Conservation (phyloP, 2,888 invertebrate genomes). For the Lacanobia wlatinum region DNA sequence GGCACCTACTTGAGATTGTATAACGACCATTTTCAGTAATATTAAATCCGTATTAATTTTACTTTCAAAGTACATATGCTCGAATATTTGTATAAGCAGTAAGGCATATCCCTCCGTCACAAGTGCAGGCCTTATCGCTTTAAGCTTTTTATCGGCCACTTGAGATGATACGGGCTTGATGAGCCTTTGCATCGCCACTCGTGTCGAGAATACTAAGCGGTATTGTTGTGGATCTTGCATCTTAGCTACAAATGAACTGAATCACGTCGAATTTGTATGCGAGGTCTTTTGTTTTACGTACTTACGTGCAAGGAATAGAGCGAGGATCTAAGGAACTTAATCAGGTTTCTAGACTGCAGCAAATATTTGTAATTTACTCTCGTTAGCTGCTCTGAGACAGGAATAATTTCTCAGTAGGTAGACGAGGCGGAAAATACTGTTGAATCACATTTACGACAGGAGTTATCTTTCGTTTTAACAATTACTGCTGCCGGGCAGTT, state of each 20-base stretch:
- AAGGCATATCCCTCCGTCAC: not conserved
- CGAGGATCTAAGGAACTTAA: conserved; percentile 15
- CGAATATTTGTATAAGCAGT: conserved; percentile 4
- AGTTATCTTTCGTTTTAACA: conserved; percentile 32
- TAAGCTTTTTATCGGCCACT: conserved; percentile 32
- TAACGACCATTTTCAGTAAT: not conserved
- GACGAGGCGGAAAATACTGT: conserved; percentile 13
- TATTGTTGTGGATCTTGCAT: conserved; percentile 26
- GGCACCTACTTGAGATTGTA: not conserved
- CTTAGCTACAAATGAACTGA: conserved; percentile 39
- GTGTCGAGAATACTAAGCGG: conserved; percentile 37
- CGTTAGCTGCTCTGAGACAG: not conserved
- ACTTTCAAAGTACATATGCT: not conserved
- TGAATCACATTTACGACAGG: conserved; percentile 31
- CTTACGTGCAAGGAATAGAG: conserved; percentile 28
- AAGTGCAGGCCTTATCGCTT: conserved; percentile 24
- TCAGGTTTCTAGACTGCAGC: conserved; percentile 22
- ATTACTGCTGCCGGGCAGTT: conserved; percentile 28
- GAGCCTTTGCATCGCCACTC: conserved; percentile 34
- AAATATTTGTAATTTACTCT: conserved; percentile 14
- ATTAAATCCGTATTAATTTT: not conserved
- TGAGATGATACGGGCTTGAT: conserved; percentile 12
- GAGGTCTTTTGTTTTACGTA: conserved; percentile 33
- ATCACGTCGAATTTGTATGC: conserved; percentile 41
- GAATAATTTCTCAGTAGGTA: conserved; percentile 2